Evolutionary conservation across 1,140 invertebrate species (phyloP).

Genomic region (Cydia fagiglandana): DNA sequence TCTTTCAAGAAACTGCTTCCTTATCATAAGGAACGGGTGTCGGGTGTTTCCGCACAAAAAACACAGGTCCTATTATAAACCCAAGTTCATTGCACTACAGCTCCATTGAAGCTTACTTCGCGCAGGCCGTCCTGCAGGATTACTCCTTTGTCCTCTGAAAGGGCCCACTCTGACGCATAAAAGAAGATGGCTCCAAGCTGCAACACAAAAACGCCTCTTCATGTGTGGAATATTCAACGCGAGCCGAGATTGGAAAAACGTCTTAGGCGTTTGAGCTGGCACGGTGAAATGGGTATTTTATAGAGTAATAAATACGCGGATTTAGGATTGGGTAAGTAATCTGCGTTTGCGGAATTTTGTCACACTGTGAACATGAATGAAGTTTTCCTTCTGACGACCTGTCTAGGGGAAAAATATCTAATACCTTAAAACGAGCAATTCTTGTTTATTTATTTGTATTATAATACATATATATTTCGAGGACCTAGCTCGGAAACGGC

Average conservation of each 20-base stretch:
- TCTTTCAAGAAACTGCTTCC: too few species aligned
- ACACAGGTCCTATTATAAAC: neutral
- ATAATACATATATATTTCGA: too few species aligned
- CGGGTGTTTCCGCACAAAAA: neutral
- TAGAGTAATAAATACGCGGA: conserved; percentile 11
- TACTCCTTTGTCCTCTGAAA: conserved; percentile 26
- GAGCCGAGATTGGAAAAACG: conserved; percentile 26
- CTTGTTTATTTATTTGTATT: too few species aligned
- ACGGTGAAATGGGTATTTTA: conserved; percentile 16
- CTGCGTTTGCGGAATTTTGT: neutral
- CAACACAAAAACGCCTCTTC: conserved; percentile 30
- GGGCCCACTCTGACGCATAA: conserved; percentile 30
- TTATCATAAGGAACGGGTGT: too few species aligned
- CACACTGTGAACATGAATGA: neutral
- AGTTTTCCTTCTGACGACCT: neutral
- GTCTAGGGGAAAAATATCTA: too few species aligned
- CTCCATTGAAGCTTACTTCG: conserved; percentile 11
- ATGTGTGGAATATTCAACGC: conserved; percentile 32
- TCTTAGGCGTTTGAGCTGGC: conserved; percentile 6
- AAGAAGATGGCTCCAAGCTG: conserved; percentile 27
- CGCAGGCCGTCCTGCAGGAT: conserved; percentile 12
- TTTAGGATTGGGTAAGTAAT: conserved; percentile 7
- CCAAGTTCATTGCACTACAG: conserved; percentile 4
- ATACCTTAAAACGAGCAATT: too few species aligned
- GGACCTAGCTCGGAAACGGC: too few species aligned